A percentile compares a stretch with the other conserved stretches of the same genome.
Conservation (phyloP, 2,888 invertebrate genomes). For the Luffia ferchaultella region DNA sequence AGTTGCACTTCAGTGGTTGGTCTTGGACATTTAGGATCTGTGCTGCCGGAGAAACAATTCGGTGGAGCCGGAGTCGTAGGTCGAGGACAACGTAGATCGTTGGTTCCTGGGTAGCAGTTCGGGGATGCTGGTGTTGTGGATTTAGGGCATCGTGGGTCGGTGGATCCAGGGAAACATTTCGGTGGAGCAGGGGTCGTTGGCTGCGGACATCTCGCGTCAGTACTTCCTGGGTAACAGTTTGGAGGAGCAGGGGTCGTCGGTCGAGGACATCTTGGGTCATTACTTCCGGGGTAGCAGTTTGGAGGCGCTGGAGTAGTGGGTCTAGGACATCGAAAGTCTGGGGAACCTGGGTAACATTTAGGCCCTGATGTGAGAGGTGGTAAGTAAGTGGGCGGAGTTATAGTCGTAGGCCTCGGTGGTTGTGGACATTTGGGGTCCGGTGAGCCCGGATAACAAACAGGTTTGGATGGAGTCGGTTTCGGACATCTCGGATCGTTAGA, state of each 20-base stretch:
- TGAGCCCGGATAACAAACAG: constrained; percentile 22
- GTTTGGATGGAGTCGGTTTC: constrained; percentile 15
- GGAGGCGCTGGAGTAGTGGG: constrained; percentile 25
- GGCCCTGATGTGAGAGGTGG: constrained; percentile 27
- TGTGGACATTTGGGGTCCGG: constrained; percentile 17
- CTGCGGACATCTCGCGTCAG: constrained; percentile 24
- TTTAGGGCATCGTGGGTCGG: constrained; percentile 22
- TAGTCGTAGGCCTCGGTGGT: constrained; percentile 20
- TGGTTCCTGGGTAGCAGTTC: constrained; percentile 16
- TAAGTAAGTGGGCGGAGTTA: constrained; percentile 22
- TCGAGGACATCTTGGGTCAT: constrained; percentile 21
- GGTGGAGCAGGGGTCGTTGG: constrained; percentile 21
- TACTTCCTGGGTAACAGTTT: constrained; percentile 18
- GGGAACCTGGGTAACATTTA: constrained; percentile 14
- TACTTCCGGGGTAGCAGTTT: constrained; percentile 22
- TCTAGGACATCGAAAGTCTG: constrained; percentile 25
- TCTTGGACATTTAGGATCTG: constrained; percentile 26
- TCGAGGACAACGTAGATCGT: constrained; percentile 22
- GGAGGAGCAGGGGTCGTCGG: constrained; percentile 19
- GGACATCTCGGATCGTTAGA: constrained; percentile 24
- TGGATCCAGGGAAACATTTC: constrained; percentile 17
- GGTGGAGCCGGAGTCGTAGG: constrained; percentile 18
- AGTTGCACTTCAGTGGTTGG: constrained; percentile 18
- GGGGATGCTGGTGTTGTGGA: constrained; percentile 20
- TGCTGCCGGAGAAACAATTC: constrained; percentile 24